Evolutionary conservation across 2,113 vertebrate species (phyloP).

Genomic region (Laticauda colubrina): DNA sequence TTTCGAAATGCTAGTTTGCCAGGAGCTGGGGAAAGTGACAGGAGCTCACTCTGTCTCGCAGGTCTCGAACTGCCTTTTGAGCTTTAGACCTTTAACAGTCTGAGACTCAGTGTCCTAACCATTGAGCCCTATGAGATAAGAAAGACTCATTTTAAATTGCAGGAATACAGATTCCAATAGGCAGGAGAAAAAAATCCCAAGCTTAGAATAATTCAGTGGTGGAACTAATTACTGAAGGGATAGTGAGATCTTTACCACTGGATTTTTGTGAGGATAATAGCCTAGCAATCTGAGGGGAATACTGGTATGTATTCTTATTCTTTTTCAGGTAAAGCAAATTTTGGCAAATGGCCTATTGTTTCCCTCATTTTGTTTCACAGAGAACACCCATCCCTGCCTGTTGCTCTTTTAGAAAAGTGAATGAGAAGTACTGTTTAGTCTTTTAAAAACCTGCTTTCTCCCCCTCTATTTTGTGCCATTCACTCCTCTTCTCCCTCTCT

Average conservation of each 20-base stretch:
- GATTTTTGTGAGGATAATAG: not conserved
- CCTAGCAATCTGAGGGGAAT: not conserved
- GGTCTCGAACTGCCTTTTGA: not conserved
- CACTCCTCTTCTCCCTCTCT: constrained; percentile 14
- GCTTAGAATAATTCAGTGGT: not conserved
- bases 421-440: constrained; percentile 8
- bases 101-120: not conserved
- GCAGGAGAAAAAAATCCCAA: not conserved
- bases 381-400: constrained; percentile 33
- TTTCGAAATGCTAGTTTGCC: not conserved
- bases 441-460: constrained; percentile 14
- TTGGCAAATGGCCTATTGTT: constrained; percentile 37
- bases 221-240: not conserved
- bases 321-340: not conserved
- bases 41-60: not conserved
- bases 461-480: not conserved
- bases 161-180: not conserved
- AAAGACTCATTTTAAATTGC: not conserved
- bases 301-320: not conserved
- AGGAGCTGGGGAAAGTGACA: not conserved
- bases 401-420: constrained; percentile 30
- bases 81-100: not conserved
- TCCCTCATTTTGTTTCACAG: constrained; percentile 38
- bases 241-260: not conserved
- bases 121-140: not conserved